phyloP scores from a whole-genome alignment of 2,888 invertebrate species.

The Limnephilus rhombicus region DNA sequence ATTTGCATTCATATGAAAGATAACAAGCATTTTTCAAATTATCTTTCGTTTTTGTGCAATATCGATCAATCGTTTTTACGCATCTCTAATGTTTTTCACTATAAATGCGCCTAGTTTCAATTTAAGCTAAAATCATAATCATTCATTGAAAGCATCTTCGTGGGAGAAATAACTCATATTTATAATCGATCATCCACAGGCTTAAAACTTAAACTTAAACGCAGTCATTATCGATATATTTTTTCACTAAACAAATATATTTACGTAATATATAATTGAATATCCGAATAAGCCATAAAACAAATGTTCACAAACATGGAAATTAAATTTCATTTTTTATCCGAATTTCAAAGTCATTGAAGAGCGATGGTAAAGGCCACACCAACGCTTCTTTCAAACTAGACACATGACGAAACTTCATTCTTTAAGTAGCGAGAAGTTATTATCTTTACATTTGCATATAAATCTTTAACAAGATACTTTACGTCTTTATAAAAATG shows the following conservation, averaged over 20 bases:
- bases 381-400: conserved; percentile 13
- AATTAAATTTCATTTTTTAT: neutral
- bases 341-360: conserved; percentile 51
- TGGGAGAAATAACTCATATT: neutral
- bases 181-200: neutral
- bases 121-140: neutral
- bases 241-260: neutral
- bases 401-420: conserved; percentile 29
- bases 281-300: neutral
- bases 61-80: neutral
- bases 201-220: neutral
- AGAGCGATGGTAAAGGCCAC: conserved; percentile 12
- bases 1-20: neutral
- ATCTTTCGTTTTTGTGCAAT: too few relatives aligned
- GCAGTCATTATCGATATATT: neutral
- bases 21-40: neutral
- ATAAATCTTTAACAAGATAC: conserved; percentile 24
- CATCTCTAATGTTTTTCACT: neutral
- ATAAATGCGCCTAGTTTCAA: neutral
- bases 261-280: neutral
- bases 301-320: neutral
- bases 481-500: neutral
- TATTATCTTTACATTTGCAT: conserved; percentile 21
- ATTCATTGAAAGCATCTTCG: neutral
- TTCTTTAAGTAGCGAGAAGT: neutral